Evolutionary conservation across 64 coral and sea anemone species (phyloP).

Genomic region (Platygyra sinensis): DNA sequence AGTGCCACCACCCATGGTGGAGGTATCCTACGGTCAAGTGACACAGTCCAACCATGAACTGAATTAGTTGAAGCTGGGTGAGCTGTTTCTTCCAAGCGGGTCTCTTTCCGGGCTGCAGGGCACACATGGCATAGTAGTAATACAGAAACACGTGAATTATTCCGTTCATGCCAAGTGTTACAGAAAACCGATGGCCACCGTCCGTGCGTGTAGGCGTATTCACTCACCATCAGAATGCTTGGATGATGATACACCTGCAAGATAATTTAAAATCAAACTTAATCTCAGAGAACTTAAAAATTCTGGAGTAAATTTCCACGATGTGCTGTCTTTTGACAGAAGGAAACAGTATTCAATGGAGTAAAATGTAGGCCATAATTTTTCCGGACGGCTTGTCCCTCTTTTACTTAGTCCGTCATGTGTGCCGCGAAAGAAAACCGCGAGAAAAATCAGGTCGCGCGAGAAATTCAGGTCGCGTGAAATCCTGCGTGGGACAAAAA

Average conservation of each 20-base stretch:
- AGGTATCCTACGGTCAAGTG: conserved; percentile 69
- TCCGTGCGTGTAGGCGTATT: conserved; percentile 58
- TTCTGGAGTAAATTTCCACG: too few relatives aligned
- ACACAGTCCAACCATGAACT: conserved; percentile 76
- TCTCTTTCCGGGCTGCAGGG: conserved; percentile 58
- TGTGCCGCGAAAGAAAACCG: too few relatives aligned
- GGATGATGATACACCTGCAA: conserved; percentile 83
- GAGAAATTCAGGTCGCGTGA: too few relatives aligned
- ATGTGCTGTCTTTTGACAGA: too few relatives aligned
- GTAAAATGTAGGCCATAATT: too few relatives aligned
- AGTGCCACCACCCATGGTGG: conserved; percentile 71
- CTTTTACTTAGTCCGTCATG: too few relatives aligned
- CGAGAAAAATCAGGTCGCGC: too few relatives aligned
- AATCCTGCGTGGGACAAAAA: too few relatives aligned
- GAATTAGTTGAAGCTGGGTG: conserved; percentile 71
- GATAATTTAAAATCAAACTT: background rate
- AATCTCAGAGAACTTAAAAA: too few relatives aligned
- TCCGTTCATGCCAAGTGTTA: conserved; percentile 70
- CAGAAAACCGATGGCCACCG: conserved; percentile 71
- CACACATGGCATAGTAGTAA: conserved; percentile 76
- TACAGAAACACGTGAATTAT: conserved; percentile 91
- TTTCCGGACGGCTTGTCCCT: too few relatives aligned
- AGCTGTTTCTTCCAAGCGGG: conserved; percentile 76
- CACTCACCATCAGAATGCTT: conserved; percentile 65
- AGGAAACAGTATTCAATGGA: too few relatives aligned